These are phyloP conservation scores for Euphonia xanthogaster DNA, from an alignment of 2,797 vertebrate genomes.

Conservation along the genomic window DNA sequence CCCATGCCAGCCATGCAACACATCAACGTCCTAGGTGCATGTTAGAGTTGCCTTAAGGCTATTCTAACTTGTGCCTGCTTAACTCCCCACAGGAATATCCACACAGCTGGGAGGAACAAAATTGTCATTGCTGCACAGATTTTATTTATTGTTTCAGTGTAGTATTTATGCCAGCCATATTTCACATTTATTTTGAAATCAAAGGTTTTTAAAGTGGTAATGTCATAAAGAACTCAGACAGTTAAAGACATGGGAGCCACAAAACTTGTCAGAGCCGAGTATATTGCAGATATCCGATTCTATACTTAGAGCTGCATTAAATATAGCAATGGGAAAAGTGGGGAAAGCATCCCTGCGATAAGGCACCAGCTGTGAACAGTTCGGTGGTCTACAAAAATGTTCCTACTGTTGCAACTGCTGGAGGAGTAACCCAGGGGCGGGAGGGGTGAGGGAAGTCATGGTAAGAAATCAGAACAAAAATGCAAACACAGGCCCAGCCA, in stretches of 20 bases:
- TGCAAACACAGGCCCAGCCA: neutral
- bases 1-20: neutral
- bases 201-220: neutral
- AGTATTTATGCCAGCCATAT: neutral
- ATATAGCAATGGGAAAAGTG: neutral
- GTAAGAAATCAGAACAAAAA: neutral
- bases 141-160: conserved; percentile 5
- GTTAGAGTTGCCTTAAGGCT: neutral
- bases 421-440: rapidly evolving
- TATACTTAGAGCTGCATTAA: neutral
- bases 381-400: neutral
- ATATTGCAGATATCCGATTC: neutral
- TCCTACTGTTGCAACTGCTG: neutral
- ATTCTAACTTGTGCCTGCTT: neutral
- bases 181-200: conserved; percentile 17
- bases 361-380: conserved; percentile 9
- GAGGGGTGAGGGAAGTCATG: neutral
- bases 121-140: neutral
- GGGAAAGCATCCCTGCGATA: neutral
- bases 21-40: neutral
- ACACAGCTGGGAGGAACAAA: neutral
- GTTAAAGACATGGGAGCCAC: neutral
- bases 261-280: neutral
- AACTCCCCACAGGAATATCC: neutral
- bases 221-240: neutral